Evolutionary conservation across 2,888 invertebrate genomes (phyloP), one percentile per base, ranked within the genome.

Genomic region (Tenthredo notha): DNA sequence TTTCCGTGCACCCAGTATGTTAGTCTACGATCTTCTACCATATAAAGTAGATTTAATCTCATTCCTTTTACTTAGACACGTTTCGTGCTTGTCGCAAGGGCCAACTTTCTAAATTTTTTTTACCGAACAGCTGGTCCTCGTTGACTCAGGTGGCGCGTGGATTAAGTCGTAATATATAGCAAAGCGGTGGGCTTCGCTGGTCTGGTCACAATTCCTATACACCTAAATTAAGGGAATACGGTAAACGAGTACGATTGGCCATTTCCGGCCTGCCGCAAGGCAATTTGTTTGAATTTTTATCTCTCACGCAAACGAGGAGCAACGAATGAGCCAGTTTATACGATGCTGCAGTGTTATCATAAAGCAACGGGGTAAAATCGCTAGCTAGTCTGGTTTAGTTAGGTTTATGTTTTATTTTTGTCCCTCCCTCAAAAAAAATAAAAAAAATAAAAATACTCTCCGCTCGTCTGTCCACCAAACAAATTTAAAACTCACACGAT

Each of bases 51-150:
- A 61, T 80, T 58, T 58, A 61, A 80, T 50, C 80, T 80, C 61
- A 12, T 80, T 80, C 61, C 21, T 61, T 21, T 80, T 47, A 47
- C 47, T 47, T 12, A 61, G 80, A 80, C 37, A 61, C 80, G 61
- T 80, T 80, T 61, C 21, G 58, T 21, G 80, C 61, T 80, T 40
- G 58, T 80, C 61, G 80, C 6, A 40, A 33, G 80, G 37, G 58
- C 58, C 83, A 70, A 83, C 83, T 83, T 83, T 83, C 83, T 83
- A 83, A 83, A 67, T 67, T 83, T 80, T 83, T 80, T 65, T 67
- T 43, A 67, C 50, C n/a, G 15, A 61, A 47, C 83, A 83, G 40
- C 67, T 83, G 83, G 83, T 50, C 25, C 67, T 70, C 67, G 83
- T 65, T 70, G 65, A 67, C 43, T 67, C 67, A 83, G 83, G 83